phyloP scores from a whole-genome alignment of 2,113 vertebrate genomes.

The Cryptoleucopteryx plumbea region DNA sequence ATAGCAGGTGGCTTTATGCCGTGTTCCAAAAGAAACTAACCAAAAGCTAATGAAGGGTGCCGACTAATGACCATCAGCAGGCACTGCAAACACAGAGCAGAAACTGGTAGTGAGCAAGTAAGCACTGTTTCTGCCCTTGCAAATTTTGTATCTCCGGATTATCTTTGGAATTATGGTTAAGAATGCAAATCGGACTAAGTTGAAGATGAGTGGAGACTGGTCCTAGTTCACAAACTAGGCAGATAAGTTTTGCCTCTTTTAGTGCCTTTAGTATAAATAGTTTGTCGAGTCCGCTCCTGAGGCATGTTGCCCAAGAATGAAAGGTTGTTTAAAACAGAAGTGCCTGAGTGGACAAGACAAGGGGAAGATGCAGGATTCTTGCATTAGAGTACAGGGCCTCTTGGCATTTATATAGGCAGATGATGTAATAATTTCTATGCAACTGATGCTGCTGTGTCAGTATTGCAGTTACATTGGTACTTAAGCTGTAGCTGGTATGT shows the following conservation, averaged over 20 bases:
- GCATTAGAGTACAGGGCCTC: no score
- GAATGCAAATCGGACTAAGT: accelerated
- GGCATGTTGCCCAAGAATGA: background rate
- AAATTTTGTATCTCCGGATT: background rate
- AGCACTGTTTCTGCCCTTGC: background rate
- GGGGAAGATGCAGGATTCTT: background rate
- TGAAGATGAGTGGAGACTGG: background rate
- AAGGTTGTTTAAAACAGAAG: background rate
- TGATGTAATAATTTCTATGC: accelerated
- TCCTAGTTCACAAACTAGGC: background rate
- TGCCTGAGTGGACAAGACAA: no score
- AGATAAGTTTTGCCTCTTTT: background rate
- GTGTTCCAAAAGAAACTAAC: background rate
- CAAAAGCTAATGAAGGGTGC: background rate
- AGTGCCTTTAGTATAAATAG: background rate
- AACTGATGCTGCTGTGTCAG: background rate
- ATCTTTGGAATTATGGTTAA: background rate
- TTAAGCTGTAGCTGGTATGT: background rate
- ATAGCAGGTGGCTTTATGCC: background rate
- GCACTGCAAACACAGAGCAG: background rate
- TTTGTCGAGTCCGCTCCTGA: background rate
- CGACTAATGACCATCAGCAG: background rate
- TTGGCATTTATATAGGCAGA: accelerated
- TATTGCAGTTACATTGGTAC: no score
- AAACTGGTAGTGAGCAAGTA: background rate